phyloP scores from a whole-genome alignment of 2,797 vertebrate genomes.

The Micrastur ruficollis region DNA sequence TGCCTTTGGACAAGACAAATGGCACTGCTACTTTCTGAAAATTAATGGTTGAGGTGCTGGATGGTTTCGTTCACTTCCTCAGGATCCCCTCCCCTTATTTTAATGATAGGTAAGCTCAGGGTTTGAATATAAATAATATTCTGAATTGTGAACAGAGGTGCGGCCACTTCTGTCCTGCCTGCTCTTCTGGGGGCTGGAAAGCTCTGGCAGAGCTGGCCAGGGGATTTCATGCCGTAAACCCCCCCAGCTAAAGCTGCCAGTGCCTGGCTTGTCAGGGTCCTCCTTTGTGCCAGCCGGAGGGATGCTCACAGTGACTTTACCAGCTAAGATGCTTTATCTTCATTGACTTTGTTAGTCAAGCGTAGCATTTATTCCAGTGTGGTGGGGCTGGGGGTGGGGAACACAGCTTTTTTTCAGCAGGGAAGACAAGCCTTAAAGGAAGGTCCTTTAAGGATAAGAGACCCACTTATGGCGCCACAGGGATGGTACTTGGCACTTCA shows the following conservation, averaged over 20 bases:
- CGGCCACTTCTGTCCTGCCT: background rate
- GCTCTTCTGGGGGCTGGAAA: background rate
- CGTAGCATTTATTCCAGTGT: background rate
- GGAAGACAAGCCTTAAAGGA: background rate
- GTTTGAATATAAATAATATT: background rate
- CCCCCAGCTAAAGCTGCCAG: background rate
- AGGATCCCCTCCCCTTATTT: background rate
- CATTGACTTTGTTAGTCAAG: background rate
- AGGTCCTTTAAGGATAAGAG: conserved; percentile 61
- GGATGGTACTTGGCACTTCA: conserved; percentile 32
- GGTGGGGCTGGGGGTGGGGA: background rate
- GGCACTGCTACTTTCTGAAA: background rate
- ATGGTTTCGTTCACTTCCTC: background rate
- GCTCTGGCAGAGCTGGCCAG: background rate
- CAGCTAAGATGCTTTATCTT: background rate
- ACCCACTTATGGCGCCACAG: background rate
- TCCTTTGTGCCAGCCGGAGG: background rate
- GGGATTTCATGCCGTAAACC: background rate
- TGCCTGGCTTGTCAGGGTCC: background rate
- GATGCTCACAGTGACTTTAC: background rate
- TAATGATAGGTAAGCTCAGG: background rate
- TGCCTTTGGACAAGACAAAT: conserved; percentile 14
- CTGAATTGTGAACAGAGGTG: background rate
- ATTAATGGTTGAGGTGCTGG: background rate
- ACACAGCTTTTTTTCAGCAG: background rate